Evolutionary conservation across 2,797 vertebrate genomes (phyloP), one percentile per base, ranked within the genome.

Genomic region (Lepilemur septentrionalis): DNA sequence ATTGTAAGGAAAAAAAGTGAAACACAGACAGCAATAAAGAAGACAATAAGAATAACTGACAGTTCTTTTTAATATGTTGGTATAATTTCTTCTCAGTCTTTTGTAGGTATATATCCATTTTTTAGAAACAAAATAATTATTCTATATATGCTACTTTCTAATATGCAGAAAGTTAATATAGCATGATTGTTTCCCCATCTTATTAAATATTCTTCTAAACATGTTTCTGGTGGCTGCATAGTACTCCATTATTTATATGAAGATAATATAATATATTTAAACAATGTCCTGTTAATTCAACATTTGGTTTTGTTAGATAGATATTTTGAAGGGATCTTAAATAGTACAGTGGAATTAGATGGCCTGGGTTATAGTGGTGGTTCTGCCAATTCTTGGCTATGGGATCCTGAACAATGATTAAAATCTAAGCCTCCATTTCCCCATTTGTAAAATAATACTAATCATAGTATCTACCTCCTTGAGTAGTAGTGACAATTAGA

Each of bases 161-260:
- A 82, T 78, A 52, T 81, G n/a, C 78, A 23, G 41, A 59, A 85
- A 87, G 50, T 72, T 84, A 67, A 43, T 80, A 57, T 75, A 41
- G 22, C 30, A 17, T 65, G 59, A 41, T 93, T 79, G 15, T 95
- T 95, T 95, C 12, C 82, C 48, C 41, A 50, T 86, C 43, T 96
- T 46, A 69, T 57, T 94, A 81, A 87, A 12, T 84, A 65, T 72
- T 89, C 32, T 82, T 89, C 43, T 94, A 89, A 86, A 69, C n/a
- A 59, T 81, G 84, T 91, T 94, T 96, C 38, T 92, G 86, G 86
- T 95, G n/a, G 35, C 18, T 67, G 35, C 61, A 72, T 59, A 65
- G 30, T 84, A 81, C 79, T 96, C 59, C 73, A 78, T 72, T 48
- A 57, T 92, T 89, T 87, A 25, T 17, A 50, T 93, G 11, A 95